Evolutionary conservation across 2,797 vertebrate genomes (phyloP).

Genomic region (Rhyacichthys aspro): DNA sequence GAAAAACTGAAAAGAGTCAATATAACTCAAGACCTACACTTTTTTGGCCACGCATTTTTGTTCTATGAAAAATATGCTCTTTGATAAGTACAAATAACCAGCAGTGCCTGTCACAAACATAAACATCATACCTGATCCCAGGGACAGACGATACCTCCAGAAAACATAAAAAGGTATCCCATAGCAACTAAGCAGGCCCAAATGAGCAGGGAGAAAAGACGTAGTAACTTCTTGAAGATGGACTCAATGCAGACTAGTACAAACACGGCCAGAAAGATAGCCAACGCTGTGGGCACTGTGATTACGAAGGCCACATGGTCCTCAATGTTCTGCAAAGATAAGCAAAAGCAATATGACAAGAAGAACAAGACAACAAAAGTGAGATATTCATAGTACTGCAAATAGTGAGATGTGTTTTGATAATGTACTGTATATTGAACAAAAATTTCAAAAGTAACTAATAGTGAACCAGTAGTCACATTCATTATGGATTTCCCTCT

Average conservation of each 20-base stretch:
- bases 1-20: not conserved
- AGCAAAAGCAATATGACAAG: constrained; percentile 3
- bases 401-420: too few species aligned
- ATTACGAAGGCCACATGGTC: constrained; percentile 96
- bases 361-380: not conserved
- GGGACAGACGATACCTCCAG: constrained; percentile 92
- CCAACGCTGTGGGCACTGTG: constrained; percentile 94
- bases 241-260: constrained; percentile 96
- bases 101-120: not conserved
- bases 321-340: constrained; percentile 85
- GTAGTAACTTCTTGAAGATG: constrained; percentile 95
- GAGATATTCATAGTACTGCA: not conserved
- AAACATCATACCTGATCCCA: constrained; percentile 94
- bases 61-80: too few species aligned
- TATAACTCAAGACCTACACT: too few species aligned
- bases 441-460: constrained; percentile 26
- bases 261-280: constrained; percentile 97
- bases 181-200: constrained; percentile 95
- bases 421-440: not conserved
- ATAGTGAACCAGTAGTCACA: constrained; percentile 36
- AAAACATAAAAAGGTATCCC: constrained; percentile 99
- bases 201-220: constrained; percentile 92
- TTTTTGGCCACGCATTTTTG: too few species aligned
- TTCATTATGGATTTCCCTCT: constrained; percentile 67
- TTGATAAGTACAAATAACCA: too few species aligned